Base-by-base conservation (phyloP, 2,113 vertebrate species). In the Pungitius pungitius region DNA sequence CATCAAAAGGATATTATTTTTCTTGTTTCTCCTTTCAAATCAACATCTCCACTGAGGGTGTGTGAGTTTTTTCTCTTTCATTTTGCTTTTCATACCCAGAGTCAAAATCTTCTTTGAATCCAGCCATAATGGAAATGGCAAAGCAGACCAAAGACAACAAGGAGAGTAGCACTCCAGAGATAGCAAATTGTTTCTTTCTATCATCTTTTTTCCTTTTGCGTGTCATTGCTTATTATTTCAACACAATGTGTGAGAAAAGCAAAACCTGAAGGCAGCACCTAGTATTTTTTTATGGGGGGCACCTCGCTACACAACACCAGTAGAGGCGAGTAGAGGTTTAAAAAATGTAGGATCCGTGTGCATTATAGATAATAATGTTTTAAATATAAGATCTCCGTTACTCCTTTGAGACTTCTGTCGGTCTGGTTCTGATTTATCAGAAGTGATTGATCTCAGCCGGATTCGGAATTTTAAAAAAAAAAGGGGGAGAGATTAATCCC, bases 21-120 rank as follows among this genome's bases (percentile, higher is more conserved):
- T 91, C 33, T 89, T 82, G 87, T 85, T 90, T 90, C 85, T 90
- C 78, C 80, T 78, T 89, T 92, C 80, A 91, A 92, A 93, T 91
- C 90, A 91, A 83, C 91, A 92, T 90, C 88, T 76, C 86, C 79
- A 88, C 88, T 58, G 52, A 86, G 92, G 90, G 89, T 89, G 83
- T 87, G 68, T 63, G 73, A 69, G 59, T 81, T 73, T 75, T n/a
- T n/a, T 83, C 75, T 72, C 61, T 75, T 69, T 76, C 63, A 63
- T 75, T 78, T 70, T 78, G 22, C 27, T 64, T 82, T 85, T 73
- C 81, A 56, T 43, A 78, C 27, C 69, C 60, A 72, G 59, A 73
- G 40, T 85, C 64, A 60, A 89, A 84, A 85, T 68, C 64, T 69
- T 85, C 57, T 84, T 86, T 77, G 70, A 89, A 87, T 73, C 77